phyloP scores from a whole-genome alignment of 2,113 vertebrate genomes.

The Pteropus alecto region DNA sequence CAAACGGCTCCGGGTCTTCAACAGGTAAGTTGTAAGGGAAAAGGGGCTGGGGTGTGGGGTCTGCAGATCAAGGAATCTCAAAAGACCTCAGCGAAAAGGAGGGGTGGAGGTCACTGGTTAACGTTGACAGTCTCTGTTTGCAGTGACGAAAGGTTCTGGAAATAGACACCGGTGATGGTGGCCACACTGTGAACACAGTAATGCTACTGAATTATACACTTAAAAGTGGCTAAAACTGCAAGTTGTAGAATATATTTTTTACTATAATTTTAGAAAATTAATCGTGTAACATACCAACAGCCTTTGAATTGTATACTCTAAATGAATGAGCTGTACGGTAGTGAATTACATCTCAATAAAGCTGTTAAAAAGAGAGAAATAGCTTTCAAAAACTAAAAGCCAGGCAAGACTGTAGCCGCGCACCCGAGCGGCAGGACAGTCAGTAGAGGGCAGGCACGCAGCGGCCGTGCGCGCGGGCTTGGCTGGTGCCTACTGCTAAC shows the following conservation, averaged over 20 bases:
- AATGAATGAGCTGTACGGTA: neutral
- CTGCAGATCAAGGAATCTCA: neutral
- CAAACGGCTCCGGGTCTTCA: fast-evolving
- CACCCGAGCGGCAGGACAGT: fast-evolving
- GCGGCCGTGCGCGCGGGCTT: fast-evolving
- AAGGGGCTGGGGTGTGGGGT: neutral
- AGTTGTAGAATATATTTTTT: neutral
- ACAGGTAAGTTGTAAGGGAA: neutral
- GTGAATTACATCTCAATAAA: neutral
- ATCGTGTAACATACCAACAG: neutral
- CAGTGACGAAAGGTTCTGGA: neutral
- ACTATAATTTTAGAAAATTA: neutral
- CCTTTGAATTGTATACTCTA: neutral
- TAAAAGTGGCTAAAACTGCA: neutral
- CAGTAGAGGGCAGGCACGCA: fast-evolving
- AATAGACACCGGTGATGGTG: neutral
- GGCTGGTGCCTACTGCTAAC: neutral
- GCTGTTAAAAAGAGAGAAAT: neutral
- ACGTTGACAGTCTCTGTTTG: neutral
- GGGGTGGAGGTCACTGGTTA: neutral
- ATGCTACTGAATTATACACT: neutral
- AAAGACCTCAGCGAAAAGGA: neutral
- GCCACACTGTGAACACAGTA: neutral
- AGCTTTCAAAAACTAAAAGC: neutral
- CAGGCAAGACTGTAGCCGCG: neutral